A percentile compares a stretch with the other conserved stretches of the same genome.
phyloP scores from a whole-genome alignment of 2,113 vertebrate species.

The Sorex araneus region DNA sequence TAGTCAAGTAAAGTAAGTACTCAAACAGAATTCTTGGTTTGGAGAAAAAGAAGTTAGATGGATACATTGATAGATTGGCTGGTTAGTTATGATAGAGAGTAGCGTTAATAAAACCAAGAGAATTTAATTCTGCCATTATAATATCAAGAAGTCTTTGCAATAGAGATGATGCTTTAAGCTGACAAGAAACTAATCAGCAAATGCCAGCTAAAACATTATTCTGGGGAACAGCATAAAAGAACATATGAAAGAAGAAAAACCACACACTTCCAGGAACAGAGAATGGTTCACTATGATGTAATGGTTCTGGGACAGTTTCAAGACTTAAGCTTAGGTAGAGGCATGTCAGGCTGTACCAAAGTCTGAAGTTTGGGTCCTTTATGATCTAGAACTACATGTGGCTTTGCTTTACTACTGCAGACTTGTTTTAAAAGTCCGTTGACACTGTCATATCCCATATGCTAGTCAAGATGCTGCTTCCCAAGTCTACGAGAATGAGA shows the following conservation, averaged over 20 bases:
- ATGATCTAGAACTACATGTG: background rate
- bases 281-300: background rate
- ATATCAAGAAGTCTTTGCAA: conserved; percentile 1
- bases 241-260: background rate
- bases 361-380: background rate
- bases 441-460: too few relatives aligned
- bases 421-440: background rate
- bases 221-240: background rate
- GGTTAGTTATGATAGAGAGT: background rate
- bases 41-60: background rate
- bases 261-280: background rate
- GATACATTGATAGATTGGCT: background rate
- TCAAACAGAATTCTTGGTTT: conserved; percentile 23
- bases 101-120: conserved; percentile 16
- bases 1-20: background rate
- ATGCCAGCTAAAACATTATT: background rate
- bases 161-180: background rate
- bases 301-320: background rate
- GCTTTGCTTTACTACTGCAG: background rate
- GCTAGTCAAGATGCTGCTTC: too few relatives aligned
- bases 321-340: conserved; percentile 6
- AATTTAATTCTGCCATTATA: conserved; percentile 2
- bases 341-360: background rate
- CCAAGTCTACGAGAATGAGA: too few relatives aligned
- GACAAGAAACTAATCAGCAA: background rate